Percentiles rank a stretch among this genome's conserved stretches.
Evolutionary conservation across 2,888 invertebrate species (phyloP).

Genomic region (Conops quadrifasciatus): DNA sequence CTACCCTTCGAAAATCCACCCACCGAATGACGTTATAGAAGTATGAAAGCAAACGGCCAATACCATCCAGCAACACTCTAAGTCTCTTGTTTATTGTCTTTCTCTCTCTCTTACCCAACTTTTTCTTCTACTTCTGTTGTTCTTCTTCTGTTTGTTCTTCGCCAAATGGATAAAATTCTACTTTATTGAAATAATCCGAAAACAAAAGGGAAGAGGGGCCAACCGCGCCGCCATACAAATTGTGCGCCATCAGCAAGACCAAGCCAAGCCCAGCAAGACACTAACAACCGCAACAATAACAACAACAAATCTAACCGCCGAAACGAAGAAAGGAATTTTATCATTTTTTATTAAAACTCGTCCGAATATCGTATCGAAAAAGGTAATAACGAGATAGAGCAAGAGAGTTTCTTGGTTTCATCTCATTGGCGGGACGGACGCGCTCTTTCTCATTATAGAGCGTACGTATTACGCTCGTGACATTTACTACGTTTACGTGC

Average conservation of each 20-base stretch:
- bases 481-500: too few relatives aligned
- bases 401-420: constrained; percentile 8
- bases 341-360: constrained; percentile 19
- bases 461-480: constrained; percentile 54
- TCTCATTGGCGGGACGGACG: constrained; percentile 11
- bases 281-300: background rate
- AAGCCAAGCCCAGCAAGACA: too few relatives aligned
- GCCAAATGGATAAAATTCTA: constrained; percentile 40
- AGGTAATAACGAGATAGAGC: background rate
- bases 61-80: constrained; percentile 7
- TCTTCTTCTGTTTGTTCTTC: background rate
- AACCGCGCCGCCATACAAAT: background rate
- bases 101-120: background rate
- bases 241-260: too few relatives aligned
- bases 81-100: constrained; percentile 15
- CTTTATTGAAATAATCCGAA: constrained; percentile 47
- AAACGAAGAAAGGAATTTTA: constrained; percentile 34
- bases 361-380: background rate
- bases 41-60: too few relatives aligned
- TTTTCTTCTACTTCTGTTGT: background rate
- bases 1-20: background rate
- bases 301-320: constrained; percentile 32
- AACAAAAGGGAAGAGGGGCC: constrained; percentile 10
- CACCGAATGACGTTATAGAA: background rate
- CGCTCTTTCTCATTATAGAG: constrained; percentile 53